Evolutionary conservation across 2,797 vertebrate species (phyloP), one percentile per base, ranked within the genome.

Genomic region (Simalia tracyae): DNA sequence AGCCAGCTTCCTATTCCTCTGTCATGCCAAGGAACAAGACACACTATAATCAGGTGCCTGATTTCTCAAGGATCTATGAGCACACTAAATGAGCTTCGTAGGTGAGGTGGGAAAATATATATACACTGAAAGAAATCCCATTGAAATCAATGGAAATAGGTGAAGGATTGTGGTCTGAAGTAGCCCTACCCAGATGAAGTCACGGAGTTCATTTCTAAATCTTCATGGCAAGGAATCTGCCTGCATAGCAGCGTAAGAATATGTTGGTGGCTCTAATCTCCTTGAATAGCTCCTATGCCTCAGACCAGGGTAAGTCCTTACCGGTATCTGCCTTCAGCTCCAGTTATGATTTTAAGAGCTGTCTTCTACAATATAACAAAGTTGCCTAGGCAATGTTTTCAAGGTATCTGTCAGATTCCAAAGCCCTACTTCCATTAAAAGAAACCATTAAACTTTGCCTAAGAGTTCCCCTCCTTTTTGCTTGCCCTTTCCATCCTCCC

Each of bases 381-480:
- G 93, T 96, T 94, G 93, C 76, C 92, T 93, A 93, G 36, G 89
- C 94, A 87, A 64, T 7, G 72, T 93, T 94, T 90, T 94, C 94
- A 22, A 2, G 94, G 92, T 19, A 87, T 94, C 94, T 95, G 89
- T 72, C 93, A 24, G 15, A 90, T 59, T 81, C 81, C 85, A 87
- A 94, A 64, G 6, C 90, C 46, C 66, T 86, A 93, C 92, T 91
- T 87, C 90, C 94, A 94, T 95, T 95, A 84, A 84, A 9, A 31
- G 42, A 90, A 85, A 15, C 63, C 22, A 93, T 94, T 90, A 94
- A 93, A 28, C 92, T 84, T 76, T 86, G 90, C 95, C 91, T 93
- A 93, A 94, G 91, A 92, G 95, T 92, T 11, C 90, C 28, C 50
- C 91, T 91, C 94, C 93, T 94, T 86, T 88, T 94, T 87, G n/a